A percentile compares a stretch with the other conserved stretches of the same genome.
Evolutionary conservation across 2,113 vertebrate species (phyloP).

Genomic region (Leucoraja erinaceus): DNA sequence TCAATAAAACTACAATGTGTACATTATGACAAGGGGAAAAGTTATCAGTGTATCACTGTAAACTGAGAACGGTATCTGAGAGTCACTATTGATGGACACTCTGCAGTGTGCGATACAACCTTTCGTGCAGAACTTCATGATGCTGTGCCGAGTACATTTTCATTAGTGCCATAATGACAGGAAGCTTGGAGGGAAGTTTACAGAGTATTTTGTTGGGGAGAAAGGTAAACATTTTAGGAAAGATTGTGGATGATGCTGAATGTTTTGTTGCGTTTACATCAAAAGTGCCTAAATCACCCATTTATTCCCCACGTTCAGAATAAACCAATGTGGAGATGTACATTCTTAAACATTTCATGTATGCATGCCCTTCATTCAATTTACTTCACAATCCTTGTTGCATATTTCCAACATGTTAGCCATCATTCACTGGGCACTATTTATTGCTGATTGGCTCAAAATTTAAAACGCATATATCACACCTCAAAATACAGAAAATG

Average conservation of each 20-base stretch:
- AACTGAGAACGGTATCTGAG: neutral
- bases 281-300: neutral
- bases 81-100: neutral
- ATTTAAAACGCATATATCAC: neutral
- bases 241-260: neutral
- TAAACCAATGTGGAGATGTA: neutral
- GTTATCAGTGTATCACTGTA: neutral
- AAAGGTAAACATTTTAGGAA: neutral
- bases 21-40: neutral
- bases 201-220: neutral
- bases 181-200: neutral
- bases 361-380: neutral
- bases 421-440: neutral
- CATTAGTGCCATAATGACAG: neutral
- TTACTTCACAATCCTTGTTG: neutral
- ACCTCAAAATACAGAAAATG: neutral
- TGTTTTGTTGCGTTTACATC: neutral
- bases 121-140: neutral
- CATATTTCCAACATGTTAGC: neutral
- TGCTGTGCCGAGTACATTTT: neutral
- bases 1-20: neutral
- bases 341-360: neutral
- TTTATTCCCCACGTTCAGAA: neutral
- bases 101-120: neutral
- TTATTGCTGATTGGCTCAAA: neutral